Evolutionary conservation across 2,888 invertebrate species (phyloP), one percentile per base, ranked within the genome.

Genomic region (Aleiodes alternator): DNA sequence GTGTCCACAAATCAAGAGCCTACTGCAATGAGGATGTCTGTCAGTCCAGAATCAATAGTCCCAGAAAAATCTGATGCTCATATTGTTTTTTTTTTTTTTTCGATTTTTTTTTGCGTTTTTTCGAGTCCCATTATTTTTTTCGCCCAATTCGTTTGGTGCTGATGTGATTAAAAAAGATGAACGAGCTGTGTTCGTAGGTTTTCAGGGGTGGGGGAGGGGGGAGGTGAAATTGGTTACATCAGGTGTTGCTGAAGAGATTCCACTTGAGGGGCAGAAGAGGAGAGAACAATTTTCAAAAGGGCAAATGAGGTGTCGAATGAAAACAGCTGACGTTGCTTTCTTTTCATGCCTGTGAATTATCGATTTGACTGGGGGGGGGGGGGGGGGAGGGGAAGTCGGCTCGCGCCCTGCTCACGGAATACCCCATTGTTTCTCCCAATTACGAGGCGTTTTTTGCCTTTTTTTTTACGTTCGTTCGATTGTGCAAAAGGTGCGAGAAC

Each of bases 1-100:
- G 43, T 64, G 64, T 64, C 64, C 16, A 64, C 64, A 64, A 64
- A 64, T 64, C 64, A 64, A 64, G 64, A 64, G 64, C 43, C 6
- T 8, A n/a, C 9, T 43, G 29, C 64, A 48, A 1, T 14, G 64
- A 64, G 64, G 34, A 34, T 43, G 43, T 48, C 64, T 23, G 14
- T 43, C 43, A 8, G 43, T 3, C 8, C 1, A 43, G 43, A 43
- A 43, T 43, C 43, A 43, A 43, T 43, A 43, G 43, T 0, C 43
- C 23, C 23, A 23, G 23, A 23, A 43, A 9, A 43, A 6, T 34
- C 43, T 9, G 43, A 43, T 43, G 43, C 11, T 43, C 43, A 43
- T 43, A 43, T 43, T 9, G 4, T 43, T 43, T 43, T 43, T 8
- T 43, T 43, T 9, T 43, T 43, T 43, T 43, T 43, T 8, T 43